A percentile compares a stretch with the other conserved stretches of the same genome.
Conservation (phyloP, 2,888 invertebrate species). For the Cerceris ruficornis region DNA sequence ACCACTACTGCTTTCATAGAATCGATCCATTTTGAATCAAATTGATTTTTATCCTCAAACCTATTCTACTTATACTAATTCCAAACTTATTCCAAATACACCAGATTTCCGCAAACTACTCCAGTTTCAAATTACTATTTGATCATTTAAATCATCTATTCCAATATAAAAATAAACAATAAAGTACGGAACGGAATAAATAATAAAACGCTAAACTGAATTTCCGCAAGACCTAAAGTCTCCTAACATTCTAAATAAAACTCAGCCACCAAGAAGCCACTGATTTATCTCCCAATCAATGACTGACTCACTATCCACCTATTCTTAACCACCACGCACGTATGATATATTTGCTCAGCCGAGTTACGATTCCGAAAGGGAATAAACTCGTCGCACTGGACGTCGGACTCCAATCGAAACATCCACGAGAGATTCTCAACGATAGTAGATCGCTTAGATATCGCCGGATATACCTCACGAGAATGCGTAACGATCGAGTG, state of each 20-base stretch:
- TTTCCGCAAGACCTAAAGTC: background rate
- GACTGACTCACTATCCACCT: constrained; percentile 23
- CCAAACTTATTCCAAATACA: too few species aligned
- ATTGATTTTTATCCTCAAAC: too few species aligned
- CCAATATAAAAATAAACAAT: background rate
- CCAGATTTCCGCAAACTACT: too few species aligned
- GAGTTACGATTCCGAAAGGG: constrained; percentile 47
- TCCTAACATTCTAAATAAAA: background rate
- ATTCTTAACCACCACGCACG: constrained; percentile 30
- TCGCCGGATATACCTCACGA: constrained; percentile 4
- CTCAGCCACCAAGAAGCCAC: constrained; percentile 11
- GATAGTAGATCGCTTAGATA: constrained; percentile 38
- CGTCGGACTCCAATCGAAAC: constrained; percentile 36
- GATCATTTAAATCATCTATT: too few species aligned
- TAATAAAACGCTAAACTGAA: background rate
- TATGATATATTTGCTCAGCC: constrained; percentile 57
- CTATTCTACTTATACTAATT: too few species aligned
- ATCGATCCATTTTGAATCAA: too few species aligned
- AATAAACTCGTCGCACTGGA: constrained; percentile 58
- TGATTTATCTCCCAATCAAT: constrained; percentile 59
- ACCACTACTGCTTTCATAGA: too few species aligned
- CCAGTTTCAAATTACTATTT: too few species aligned
- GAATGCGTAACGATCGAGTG: constrained; percentile 54
- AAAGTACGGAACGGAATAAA: background rate
- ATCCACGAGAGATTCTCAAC: constrained; percentile 10